These are phyloP conservation scores for Rhagophthalmus giganteus DNA, from an alignment of 2,888 invertebrate genomes.

Conservation along the genomic window DNA sequence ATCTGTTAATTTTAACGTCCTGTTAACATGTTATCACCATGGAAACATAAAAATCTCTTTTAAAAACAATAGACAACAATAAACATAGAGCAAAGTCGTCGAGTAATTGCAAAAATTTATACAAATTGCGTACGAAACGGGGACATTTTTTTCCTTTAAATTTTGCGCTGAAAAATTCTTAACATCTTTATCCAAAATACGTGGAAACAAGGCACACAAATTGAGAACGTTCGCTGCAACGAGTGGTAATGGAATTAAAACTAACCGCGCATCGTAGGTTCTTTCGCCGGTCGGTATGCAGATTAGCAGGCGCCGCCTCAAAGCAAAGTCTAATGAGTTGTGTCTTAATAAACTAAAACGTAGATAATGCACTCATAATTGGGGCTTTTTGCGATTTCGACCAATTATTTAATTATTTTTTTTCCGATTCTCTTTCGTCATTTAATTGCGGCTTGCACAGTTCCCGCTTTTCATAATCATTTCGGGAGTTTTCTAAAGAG, in stretches of 20 bases:
- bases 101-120: too few species aligned
- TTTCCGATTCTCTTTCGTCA: too few species aligned
- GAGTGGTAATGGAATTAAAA: constrained; percentile 35
- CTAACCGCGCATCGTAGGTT: constrained; percentile 34
- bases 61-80: too few species aligned
- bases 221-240: constrained; percentile 16
- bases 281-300: constrained; percentile 32
- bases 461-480: too few species aligned
- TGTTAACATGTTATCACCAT: too few species aligned
- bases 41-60: too few species aligned
- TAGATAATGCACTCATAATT: constrained; percentile 10
- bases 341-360: constrained; percentile 23
- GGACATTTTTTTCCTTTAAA: too few species aligned
- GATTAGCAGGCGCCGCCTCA: constrained; percentile 26
- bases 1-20: too few species aligned
- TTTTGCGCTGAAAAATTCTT: not conserved
- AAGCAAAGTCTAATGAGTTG: constrained; percentile 27
- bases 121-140: not conserved
- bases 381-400: not conserved
- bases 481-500: not conserved
- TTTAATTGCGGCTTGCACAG: too few species aligned
- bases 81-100: too few species aligned
- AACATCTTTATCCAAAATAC: not conserved
- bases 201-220: not conserved
- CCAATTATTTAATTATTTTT: too few species aligned